Percentiles rank a stretch among this genome's conserved stretches.
These are phyloP conservation scores for Proisotoma minuta DNA, from an alignment of 2,888 invertebrate genomes.

Conservation along the genomic window DNA sequence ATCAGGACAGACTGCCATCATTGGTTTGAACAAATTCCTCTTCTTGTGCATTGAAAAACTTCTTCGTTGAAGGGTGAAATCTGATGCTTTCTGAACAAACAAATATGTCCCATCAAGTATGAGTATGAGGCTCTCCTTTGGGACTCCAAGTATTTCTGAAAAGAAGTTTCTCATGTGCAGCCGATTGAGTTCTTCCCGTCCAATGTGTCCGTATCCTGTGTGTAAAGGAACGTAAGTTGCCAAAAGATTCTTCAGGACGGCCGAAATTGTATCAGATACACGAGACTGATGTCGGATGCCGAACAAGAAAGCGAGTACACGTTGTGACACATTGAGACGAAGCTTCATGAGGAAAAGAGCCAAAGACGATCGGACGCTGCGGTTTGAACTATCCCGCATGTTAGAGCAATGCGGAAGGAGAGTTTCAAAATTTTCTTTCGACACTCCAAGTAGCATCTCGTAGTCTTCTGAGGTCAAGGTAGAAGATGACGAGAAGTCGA, in stretches of 20 bases:
- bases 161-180: not conserved
- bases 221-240: constrained; percentile 12
- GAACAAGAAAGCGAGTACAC: constrained; percentile 11
- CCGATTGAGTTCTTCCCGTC: not conserved
- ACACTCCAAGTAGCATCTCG: not conserved
- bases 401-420: not conserved
- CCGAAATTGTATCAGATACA: constrained; percentile 7
- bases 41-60: constrained; percentile 16
- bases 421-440: not conserved
- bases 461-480: not conserved
- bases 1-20: constrained; percentile 3
- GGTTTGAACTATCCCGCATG: not conserved
- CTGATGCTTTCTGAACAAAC: constrained; percentile 9
- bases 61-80: constrained; percentile 1
- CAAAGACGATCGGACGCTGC: not conserved
- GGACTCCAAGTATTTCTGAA: not conserved
- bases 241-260: not conserved
- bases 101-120: constrained; percentile 22
- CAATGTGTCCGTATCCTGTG: constrained; percentile 11
- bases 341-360: constrained; percentile 21
- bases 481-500: not conserved
- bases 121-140: not conserved
- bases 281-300: constrained; percentile 3
- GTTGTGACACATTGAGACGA: constrained; percentile 11
- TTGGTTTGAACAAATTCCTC: constrained; percentile 3